A percentile compares a stretch with the other conserved stretches of the same genome.
Conservation (phyloP, 2,888 invertebrate species). For the Lapara coniferarum region DNA sequence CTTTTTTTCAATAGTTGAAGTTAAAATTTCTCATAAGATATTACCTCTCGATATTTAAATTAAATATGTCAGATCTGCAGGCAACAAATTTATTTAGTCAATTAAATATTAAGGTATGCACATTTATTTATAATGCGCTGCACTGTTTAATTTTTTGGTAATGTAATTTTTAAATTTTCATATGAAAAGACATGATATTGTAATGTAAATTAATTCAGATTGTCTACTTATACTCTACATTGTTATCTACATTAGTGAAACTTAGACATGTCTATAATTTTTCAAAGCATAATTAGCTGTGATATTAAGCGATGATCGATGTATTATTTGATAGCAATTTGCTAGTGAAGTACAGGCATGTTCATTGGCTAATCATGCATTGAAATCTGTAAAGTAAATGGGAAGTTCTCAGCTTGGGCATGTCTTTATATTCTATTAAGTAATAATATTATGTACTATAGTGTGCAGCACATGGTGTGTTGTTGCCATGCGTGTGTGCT, state of each 20-base stretch:
- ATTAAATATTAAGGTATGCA: constrained; percentile 84
- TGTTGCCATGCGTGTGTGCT: constrained; percentile 80
- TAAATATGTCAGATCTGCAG: constrained; percentile 82
- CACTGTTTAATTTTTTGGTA: constrained; percentile 83
- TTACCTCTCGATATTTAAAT: constrained; percentile 83
- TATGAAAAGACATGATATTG: constrained; percentile 84
- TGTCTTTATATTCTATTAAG: constrained; percentile 83
- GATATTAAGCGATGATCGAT: constrained; percentile 83
- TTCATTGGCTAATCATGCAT: constrained; percentile 84
- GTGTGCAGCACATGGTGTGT: constrained; percentile 80
- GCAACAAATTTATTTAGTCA: constrained; percentile 85
- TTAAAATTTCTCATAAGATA: constrained; percentile 83
- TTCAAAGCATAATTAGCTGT: constrained; percentile 85
- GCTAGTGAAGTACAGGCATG: constrained; percentile 80
- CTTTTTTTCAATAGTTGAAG: constrained; percentile 83
- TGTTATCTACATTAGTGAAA: constrained; percentile 84
- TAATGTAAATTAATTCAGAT: constrained; percentile 84
- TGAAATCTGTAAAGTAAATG: constrained; percentile 81
- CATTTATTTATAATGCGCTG: constrained; percentile 85
- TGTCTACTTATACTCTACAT: constrained; percentile 83
- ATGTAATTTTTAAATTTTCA: constrained; percentile 82
- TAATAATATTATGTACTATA: constrained; percentile 82
- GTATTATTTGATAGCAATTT: constrained; percentile 82
- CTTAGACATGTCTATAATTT: constrained; percentile 83
- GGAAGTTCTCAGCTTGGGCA: constrained; percentile 80